A percentile compares a stretch with the other conserved stretches of the same genome.
Evolutionary conservation across 2,888 invertebrate genomes (phyloP).

Genomic region (Nephrotoma appendiculata): DNA sequence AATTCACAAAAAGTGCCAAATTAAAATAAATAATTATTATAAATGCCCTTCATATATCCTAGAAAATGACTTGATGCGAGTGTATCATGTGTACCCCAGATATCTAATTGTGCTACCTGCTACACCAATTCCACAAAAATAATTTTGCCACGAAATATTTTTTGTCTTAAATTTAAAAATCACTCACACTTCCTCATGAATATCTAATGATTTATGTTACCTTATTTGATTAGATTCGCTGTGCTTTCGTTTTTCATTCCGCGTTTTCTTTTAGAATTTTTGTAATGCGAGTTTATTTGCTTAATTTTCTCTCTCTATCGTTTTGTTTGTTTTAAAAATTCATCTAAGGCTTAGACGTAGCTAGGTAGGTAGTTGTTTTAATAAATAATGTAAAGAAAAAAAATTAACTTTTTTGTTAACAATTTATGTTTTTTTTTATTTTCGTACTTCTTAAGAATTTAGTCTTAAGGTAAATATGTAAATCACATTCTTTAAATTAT

Average conservation of each 20-base stretch:
- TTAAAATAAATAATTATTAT: too few relatives aligned
- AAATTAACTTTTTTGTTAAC: not conserved
- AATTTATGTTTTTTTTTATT: not conserved
- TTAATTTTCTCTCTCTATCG: not conserved
- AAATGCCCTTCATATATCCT: too few relatives aligned
- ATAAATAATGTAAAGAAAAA: not conserved
- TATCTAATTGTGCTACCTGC: not conserved
- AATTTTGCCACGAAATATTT: not conserved
- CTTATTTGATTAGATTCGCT: not conserved
- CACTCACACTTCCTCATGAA: not conserved
- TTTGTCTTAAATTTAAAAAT: not conserved
- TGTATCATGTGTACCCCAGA: too few relatives aligned
- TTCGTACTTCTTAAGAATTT: not conserved
- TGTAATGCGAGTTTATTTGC: not conserved
- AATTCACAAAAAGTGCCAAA: too few relatives aligned
- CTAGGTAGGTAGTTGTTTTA: not conserved
- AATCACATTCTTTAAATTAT: not conserved
- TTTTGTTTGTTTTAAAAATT: not conserved
- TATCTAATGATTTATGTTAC: not conserved
- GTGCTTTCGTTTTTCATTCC: not conserved
- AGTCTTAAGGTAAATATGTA: not conserved
- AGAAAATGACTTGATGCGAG: too few relatives aligned
- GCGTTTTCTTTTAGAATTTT: not conserved
- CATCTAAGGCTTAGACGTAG: not conserved
- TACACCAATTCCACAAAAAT: not conserved